Evolutionary conservation across 2,797 vertebrate genomes (phyloP).

Genomic region (Hippoglossus hippoglossus): DNA sequence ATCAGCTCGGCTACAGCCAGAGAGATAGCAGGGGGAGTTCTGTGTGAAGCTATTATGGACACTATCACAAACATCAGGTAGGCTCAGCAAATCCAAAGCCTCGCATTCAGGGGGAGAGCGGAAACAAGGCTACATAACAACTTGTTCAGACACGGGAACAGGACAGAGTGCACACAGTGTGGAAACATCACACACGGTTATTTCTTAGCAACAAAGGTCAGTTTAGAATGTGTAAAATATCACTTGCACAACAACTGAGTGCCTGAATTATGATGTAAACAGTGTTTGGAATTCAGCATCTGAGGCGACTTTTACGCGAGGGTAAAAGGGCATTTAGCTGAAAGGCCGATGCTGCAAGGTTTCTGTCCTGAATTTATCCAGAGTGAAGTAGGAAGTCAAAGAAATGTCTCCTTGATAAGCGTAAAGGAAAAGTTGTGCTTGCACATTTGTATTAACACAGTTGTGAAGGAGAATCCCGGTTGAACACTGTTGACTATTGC

Average conservation of each 20-base stretch:
- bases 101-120: conserved; percentile 29
- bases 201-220: conserved; percentile 48
- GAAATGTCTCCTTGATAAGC: conserved; percentile 1
- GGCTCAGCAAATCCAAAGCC: conserved; percentile 78
- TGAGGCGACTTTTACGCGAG: conserved; percentile 21
- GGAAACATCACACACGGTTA: conserved; percentile 36
- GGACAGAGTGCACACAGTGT: conserved; percentile 44
- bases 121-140: conserved; percentile 66
- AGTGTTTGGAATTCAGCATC: conserved; percentile 23
- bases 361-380: conserved; percentile 7
- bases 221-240: conserved; percentile 38
- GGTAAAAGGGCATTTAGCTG: conserved; percentile 25
- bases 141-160: conserved; percentile 60
- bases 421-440: conserved; percentile 2
- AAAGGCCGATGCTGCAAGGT: conserved; percentile 28
- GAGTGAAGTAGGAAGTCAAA: conserved; percentile 3
- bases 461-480: not conserved
- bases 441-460: not conserved
- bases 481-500: not conserved
- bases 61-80: conserved; percentile 82
- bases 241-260: conserved; percentile 27
- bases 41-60: conserved; percentile 77
- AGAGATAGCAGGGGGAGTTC: conserved; percentile 72
- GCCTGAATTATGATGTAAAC: conserved; percentile 35
- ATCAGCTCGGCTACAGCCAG: conserved; percentile 75